These are phyloP conservation scores for Gymnoscopelus braueri DNA, from an alignment of 2,797 vertebrate species.

Conservation along the genomic window DNA sequence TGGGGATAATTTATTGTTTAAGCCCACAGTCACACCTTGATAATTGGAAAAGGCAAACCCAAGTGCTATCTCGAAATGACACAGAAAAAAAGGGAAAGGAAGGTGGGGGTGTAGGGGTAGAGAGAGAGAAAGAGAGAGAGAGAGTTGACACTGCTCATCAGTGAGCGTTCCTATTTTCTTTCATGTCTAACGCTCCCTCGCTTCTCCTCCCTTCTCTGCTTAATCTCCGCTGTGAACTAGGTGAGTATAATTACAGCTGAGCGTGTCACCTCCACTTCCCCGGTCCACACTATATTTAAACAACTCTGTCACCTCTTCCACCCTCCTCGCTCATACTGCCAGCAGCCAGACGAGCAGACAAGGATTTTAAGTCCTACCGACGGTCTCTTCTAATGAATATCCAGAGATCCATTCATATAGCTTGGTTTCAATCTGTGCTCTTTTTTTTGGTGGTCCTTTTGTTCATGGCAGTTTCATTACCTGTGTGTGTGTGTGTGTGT, in stretches of 20 bases:
- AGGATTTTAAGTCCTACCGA: conserved; percentile 22
- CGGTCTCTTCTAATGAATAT: conserved; percentile 86
- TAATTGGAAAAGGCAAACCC: conserved; percentile 80
- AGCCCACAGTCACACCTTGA: conserved; percentile 74
- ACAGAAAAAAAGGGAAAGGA: conserved; percentile 47
- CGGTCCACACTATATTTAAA: conserved; percentile 73
- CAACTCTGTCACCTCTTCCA: conserved; percentile 82
- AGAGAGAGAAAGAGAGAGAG: not conserved
- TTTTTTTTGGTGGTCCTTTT: conserved; percentile 10
- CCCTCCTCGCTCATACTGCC: conserved; percentile 68
- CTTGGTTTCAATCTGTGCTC: conserved; percentile 78
- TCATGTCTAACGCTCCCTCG: conserved; percentile 60
- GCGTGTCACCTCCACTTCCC: conserved; percentile 71
- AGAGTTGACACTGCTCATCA: conserved; percentile 55
- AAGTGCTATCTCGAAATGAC: conserved; percentile 64
- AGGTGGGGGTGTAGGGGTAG: not conserved
- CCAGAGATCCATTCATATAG: conserved; percentile 84
- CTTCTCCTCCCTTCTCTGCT: conserved; percentile 33
- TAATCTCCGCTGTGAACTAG: conserved; percentile 74
- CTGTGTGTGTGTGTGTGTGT: conserved; percentile 23
- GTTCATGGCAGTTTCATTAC: conserved; percentile 96
- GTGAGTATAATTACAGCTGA: conserved; percentile 78
- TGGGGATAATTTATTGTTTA: too few species aligned
- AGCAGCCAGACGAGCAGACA: conserved; percentile 59
- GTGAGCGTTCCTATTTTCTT: conserved; percentile 55